Percentiles rank a stretch among this genome's conserved stretches.
These are phyloP conservation scores for Pachyrhynchus sulphureomaculatus DNA, from an alignment of 1,140 invertebrate genomes.

Conservation along the genomic window DNA sequence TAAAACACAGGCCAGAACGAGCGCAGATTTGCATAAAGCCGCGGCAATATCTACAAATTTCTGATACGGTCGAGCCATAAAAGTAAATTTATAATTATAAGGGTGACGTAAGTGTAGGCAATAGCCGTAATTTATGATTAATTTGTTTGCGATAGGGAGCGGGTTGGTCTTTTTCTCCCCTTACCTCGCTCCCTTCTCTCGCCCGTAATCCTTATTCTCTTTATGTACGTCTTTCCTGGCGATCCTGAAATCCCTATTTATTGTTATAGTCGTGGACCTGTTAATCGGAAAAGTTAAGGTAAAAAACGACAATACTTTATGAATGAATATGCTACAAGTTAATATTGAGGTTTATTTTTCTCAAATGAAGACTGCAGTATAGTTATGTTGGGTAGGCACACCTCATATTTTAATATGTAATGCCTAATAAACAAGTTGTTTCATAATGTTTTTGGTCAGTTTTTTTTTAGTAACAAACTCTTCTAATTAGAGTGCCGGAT, in stretches of 20 bases:
- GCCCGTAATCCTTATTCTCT: constrained; percentile 25
- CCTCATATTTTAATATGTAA: too few species aligned
- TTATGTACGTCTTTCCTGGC: constrained; percentile 26
- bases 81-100: constrained; percentile 45
- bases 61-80: constrained; percentile 42
- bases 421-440: too few species aligned
- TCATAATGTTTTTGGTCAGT: too few species aligned
- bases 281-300: constrained; percentile 1
- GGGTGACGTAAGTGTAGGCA: constrained; percentile 44
- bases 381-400: too few species aligned
- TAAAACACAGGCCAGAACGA: constrained; percentile 35
- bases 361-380: too few species aligned
- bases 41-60: constrained; percentile 40
- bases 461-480: too few species aligned
- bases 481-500: too few species aligned
- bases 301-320: too few species aligned
- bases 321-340: too few species aligned
- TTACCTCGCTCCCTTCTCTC: constrained; percentile 10
- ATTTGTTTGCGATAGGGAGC: constrained; percentile 40
- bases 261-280: constrained; percentile 22
- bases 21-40: constrained; percentile 36
- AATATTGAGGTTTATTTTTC: too few species aligned
- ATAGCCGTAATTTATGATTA: constrained; percentile 43
- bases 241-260: constrained; percentile 27
- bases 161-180: constrained; percentile 13